phyloP scores from a whole-genome alignment of 2,888 invertebrate genomes.

The Timandra comae region DNA sequence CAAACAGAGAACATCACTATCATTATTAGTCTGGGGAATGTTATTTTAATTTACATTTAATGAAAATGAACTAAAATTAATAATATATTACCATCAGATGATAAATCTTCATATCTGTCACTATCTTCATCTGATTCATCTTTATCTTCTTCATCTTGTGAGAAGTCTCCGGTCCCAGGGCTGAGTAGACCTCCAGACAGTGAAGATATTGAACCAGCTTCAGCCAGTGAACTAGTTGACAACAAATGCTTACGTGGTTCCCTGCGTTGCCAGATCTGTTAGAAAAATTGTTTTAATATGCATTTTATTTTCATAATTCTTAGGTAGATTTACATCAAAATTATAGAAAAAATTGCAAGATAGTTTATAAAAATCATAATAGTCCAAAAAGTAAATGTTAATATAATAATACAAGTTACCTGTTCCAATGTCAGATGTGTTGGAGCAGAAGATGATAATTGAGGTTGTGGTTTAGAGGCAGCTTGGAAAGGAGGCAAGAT shows the following conservation, averaged over 20 bases:
- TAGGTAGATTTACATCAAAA: slow-evolving; percentile 1
- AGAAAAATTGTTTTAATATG: no score
- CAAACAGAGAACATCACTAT: no score
- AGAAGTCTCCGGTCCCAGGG: slow-evolving; percentile 85
- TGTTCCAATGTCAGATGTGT: slow-evolving; percentile 88
- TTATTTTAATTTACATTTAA: no score
- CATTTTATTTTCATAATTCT: background rate
- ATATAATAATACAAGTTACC: no score
- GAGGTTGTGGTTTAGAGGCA: slow-evolving; percentile 60
- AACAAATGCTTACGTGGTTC: slow-evolving; percentile 91
- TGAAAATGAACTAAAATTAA: background rate
- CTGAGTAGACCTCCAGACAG: slow-evolving; percentile 89
- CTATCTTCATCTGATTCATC: slow-evolving; percentile 90
- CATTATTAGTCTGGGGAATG: no score
- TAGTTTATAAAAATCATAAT: slow-evolving; percentile 3
- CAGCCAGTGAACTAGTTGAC: slow-evolving; percentile 89
- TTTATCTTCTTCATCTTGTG: slow-evolving; percentile 87
- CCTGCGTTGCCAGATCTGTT: slow-evolving; percentile 87
- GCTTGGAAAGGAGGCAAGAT: slow-evolving; percentile 65
- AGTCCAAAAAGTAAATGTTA: slow-evolving; percentile 3
- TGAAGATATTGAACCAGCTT: slow-evolving; percentile 90
- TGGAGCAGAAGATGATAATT: slow-evolving; percentile 91
- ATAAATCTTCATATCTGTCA: slow-evolving; percentile 90
- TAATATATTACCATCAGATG: slow-evolving; percentile 80
- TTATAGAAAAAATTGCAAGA: slow-evolving; percentile 2